Evolutionary conservation across 2,797 vertebrate genomes (phyloP), one percentile per base, ranked within the genome.

Genomic region (Myoxocephalus aenaeus): DNA sequence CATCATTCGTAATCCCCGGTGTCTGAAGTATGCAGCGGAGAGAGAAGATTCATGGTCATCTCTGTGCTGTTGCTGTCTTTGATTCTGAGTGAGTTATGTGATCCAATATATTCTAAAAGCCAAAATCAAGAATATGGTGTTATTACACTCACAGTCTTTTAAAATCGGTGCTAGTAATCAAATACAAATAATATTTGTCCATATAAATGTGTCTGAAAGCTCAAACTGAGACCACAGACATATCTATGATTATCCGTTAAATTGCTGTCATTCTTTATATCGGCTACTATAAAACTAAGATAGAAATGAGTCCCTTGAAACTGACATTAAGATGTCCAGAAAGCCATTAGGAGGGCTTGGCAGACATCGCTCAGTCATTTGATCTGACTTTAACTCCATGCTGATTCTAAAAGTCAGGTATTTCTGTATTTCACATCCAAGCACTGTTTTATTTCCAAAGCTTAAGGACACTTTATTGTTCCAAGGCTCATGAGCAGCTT

Each of bases 401-500:
- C 51, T 79, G 40, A 70, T 67, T 65, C 44, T 77, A 75, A 83
- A 50, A 71, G 65, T 69, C 53, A 84, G 81, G 53, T 82, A 80
- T 80, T 80, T 83, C 69, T 81, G 59, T 66, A 56, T 77, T 75
- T 82, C 40, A 46, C 68, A 58, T 86, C 73, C 67, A 80, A 86
- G 58, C 65, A 46, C 22, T 1, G 14, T 83, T 90, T 88, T 86
- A 73, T 79, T 81, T 81, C 76, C 69, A 82, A 62, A 65, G 68
- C 48, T 72, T 79, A 66, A 65, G 29, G 75, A 82, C 65, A 22
- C 75, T 85, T 87, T 78, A 83, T 84, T 86, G 76, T 86, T 84
- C 67, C 70, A 67, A 34, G 65, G 70, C 77, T 87, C 18, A 27
- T 29, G 70, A 65, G 68, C 73, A 76, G 71, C 64, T 76, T 83